Percentiles rank a stretch among this genome's conserved stretches.
Conservation (phyloP, 2,888 invertebrate genomes). For the Leptinotarsa juncta region DNA sequence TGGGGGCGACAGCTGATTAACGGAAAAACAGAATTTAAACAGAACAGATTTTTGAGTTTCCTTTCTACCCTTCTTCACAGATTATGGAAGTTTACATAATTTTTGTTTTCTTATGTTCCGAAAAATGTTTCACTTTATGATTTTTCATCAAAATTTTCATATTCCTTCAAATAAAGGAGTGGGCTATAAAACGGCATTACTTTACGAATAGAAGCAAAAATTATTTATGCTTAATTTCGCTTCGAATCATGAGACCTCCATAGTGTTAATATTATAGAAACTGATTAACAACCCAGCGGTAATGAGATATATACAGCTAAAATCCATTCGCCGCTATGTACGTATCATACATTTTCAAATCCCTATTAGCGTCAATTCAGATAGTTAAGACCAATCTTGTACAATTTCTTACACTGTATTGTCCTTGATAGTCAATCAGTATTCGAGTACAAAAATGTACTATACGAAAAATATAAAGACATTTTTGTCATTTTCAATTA, state of each 20-base stretch:
- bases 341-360: constrained; percentile 3
- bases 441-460: background rate
- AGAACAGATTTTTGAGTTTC: too few species aligned
- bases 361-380: constrained; percentile 6
- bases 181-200: too few species aligned
- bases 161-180: too few species aligned
- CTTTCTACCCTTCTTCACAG: too few species aligned
- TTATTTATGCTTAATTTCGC: background rate
- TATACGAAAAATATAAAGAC: background rate
- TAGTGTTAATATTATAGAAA: background rate
- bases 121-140: too few species aligned
- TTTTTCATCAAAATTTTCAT: too few species aligned
- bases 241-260: background rate
- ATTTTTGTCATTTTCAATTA: background rate
- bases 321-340: background rate
- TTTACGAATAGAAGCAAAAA: background rate
- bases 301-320: constrained; percentile 4
- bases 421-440: background rate
- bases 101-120: too few species aligned
- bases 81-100: too few species aligned
- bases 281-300: background rate
- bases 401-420: background rate
- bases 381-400: constrained; percentile 12
- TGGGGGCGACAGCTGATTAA: too few species aligned
- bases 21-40: too few species aligned